Evolutionary conservation across 2,888 invertebrate species (phyloP).

Genomic region (Pristionchus arcanus): DNA sequence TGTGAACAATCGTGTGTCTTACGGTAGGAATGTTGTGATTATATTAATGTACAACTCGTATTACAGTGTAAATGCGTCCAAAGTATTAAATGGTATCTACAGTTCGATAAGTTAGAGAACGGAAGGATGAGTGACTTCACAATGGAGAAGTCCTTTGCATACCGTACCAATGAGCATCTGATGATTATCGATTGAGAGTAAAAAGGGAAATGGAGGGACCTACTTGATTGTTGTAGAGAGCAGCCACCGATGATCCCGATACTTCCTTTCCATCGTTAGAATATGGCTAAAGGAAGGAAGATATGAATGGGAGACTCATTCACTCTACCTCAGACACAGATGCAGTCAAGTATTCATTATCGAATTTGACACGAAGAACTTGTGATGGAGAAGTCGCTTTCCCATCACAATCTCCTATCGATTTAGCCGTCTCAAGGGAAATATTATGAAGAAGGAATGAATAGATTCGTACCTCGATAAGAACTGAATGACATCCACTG

Average conservation of each 20-base stretch:
- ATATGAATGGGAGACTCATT: background rate
- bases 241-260: background rate
- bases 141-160: conserved; percentile 32
- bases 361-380: conserved; percentile 4
- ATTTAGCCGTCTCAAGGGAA: background rate
- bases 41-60: background rate
- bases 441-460: background rate
- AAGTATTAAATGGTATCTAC: background rate
- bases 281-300: background rate
- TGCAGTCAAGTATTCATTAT: background rate
- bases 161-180: conserved; percentile 45
- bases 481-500: conserved; percentile 44
- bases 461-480: background rate
- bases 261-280: conserved; percentile 40
- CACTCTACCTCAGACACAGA: background rate
- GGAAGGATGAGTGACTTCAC: conserved; percentile 11
- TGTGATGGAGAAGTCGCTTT: background rate
- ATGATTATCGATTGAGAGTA: background rate
- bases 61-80: background rate
- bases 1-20: conserved; percentile 27
- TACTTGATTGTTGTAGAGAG: conserved; percentile 41
- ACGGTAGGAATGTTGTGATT: conserved; percentile 27
- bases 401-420: conserved; percentile 7
- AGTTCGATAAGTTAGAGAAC: background rate
- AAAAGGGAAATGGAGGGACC: background rate